Evolutionary conservation across 92 coral and sea anemone species (phyloP).

Genomic region (Diadumene lineata): DNA sequence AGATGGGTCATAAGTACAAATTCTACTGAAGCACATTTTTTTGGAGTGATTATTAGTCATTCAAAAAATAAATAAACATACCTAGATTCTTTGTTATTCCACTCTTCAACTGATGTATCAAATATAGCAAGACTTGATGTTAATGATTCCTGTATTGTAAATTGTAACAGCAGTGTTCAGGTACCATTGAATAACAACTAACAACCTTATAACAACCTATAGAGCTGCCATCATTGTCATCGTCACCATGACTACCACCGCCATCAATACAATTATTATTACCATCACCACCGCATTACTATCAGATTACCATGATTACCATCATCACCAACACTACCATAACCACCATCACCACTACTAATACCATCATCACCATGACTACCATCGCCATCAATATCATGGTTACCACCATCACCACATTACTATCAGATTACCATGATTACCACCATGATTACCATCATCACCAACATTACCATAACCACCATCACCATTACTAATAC

Average conservation of each 20-base stretch:
- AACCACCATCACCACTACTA: neutral
- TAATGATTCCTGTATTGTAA: conserved; percentile 45
- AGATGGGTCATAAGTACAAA: neutral
- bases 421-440: neutral
- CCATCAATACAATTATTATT: too few relatives aligned
- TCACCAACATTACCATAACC: neutral
- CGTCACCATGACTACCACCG: too few relatives aligned
- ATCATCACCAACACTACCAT: neutral
- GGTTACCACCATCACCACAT: neutral
- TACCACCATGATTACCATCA: neutral
- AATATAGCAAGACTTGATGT: conserved; percentile 30
- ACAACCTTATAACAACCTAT: too few relatives aligned
- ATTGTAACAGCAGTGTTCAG: too few relatives aligned
- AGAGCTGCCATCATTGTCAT: too few relatives aligned
- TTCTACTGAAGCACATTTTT: too few relatives aligned
- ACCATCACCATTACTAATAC: neutral
- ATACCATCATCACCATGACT: neutral
- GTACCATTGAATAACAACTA: too few relatives aligned
- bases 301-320: too few relatives aligned
- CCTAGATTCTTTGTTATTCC: conserved; percentile 27
- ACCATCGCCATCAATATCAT: neutral
- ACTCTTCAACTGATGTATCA: conserved; percentile 34
- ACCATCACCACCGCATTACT: too few relatives aligned
- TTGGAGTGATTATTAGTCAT: too few relatives aligned
- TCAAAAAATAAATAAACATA: too few relatives aligned